Conservation (phyloP, 2,888 invertebrate genomes). For the Spodoptera picta region DNA sequence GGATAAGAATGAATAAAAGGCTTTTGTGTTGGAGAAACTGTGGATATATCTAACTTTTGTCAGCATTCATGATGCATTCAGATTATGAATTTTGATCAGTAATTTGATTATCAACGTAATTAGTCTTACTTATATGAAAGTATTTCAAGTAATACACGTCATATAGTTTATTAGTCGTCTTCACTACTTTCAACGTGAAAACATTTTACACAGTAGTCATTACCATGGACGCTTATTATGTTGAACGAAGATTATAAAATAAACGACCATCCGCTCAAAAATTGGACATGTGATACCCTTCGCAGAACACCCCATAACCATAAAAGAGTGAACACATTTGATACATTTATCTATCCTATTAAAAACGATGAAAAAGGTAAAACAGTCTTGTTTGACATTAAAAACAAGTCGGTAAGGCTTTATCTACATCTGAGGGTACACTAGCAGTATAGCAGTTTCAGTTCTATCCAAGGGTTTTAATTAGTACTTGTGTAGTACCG, state of each 20-base stretch:
- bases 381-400: conserved; percentile 9
- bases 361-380: conserved; percentile 34
- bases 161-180: no score
- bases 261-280: conserved; percentile 27
- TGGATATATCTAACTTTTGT: no score
- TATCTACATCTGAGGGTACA: conserved; percentile 21
- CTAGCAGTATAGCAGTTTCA: conserved; percentile 9
- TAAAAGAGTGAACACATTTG: conserved; percentile 23
- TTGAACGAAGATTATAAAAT: conserved; percentile 16
- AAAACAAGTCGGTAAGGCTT: conserved; percentile 11
- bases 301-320: not conserved
- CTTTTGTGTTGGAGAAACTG: no score
- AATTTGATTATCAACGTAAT: no score
- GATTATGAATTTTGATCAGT: no score
- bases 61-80: no score
- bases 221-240: conserved; percentile 16
- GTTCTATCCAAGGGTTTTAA: conserved; percentile 38
- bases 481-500: conserved; percentile 41
- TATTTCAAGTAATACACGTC: no score
- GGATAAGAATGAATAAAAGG: not conserved
- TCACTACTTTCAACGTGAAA: no score
- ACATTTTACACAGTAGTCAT: no score
- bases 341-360: conserved; percentile 22
- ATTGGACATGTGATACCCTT: conserved; percentile 11
- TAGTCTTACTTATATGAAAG: no score